These are phyloP conservation scores for Eucera pruinosa DNA, from an alignment of 2,888 invertebrate genomes.

Conservation along the genomic window DNA sequence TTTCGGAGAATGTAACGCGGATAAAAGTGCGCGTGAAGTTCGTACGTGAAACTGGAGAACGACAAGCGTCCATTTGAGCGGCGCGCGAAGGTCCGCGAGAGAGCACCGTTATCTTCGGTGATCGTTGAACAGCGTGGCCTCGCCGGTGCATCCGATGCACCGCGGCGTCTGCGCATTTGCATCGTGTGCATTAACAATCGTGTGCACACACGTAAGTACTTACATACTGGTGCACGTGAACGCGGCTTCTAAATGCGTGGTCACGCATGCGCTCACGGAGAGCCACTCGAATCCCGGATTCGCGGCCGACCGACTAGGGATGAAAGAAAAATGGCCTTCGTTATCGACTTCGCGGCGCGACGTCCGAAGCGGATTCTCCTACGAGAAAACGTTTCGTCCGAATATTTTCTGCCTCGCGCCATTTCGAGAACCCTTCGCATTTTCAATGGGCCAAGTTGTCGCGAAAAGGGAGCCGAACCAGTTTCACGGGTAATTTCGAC, in stretches of 20 bases:
- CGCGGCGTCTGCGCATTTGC: slow-evolving; percentile 61
- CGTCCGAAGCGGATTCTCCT: not conserved
- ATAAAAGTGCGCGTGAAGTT: too few species aligned
- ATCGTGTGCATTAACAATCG: slow-evolving; percentile 43
- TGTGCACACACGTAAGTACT: slow-evolving; percentile 19
- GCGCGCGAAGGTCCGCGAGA: slow-evolving; percentile 7
- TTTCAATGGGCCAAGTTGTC: slow-evolving; percentile 4
- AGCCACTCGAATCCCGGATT: slow-evolving; percentile 64
- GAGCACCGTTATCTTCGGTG: slow-evolving; percentile 49
- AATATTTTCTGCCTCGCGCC: slow-evolving; percentile 7
- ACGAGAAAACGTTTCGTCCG: not conserved
- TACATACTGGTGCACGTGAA: slow-evolving; percentile 24
- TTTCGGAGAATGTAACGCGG: too few species aligned
- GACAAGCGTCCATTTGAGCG: slow-evolving; percentile 11
- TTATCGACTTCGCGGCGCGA: slow-evolving; percentile 34
- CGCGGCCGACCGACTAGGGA: slow-evolving; percentile 51
- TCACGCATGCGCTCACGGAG: slow-evolving; percentile 66
- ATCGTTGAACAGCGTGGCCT: slow-evolving; percentile 50
- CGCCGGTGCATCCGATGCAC: slow-evolving; percentile 45
- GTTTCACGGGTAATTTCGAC: not conserved
- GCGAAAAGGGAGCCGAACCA: not conserved
- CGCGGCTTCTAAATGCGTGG: slow-evolving; percentile 45
- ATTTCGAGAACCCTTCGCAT: not conserved
- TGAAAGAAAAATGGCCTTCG: slow-evolving; percentile 70
- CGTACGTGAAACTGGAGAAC: too few species aligned